Conservation (phyloP, 2,113 vertebrate species). For the Alethe diademata region DNA sequence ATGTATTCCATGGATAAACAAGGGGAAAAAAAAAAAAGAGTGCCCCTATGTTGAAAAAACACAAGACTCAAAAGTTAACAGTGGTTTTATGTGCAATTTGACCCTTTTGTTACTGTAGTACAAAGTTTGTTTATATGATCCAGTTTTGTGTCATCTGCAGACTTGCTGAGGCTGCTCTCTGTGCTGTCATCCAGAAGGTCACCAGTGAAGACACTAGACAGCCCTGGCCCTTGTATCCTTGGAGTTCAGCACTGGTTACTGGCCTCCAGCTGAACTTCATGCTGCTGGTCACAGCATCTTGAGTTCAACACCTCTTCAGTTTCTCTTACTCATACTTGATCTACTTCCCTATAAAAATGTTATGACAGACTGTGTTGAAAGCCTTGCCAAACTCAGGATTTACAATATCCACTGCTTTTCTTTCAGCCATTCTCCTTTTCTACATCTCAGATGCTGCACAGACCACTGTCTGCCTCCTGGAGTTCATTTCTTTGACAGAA, state of each 20-base stretch:
- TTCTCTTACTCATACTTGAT: neutral
- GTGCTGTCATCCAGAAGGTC: neutral
- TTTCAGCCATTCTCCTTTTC: neutral
- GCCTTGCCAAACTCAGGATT: neutral
- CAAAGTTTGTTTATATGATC: neutral
- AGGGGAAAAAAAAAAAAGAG: neutral
- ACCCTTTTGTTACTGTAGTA: neutral
- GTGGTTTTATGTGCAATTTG: neutral
- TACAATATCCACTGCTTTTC: neutral
- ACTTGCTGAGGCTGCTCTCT: neutral
- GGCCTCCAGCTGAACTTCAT: neutral
- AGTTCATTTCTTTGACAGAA: neutral
- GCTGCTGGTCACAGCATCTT: neutral
- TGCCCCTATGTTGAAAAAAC: neutral
- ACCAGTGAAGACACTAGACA: neutral
- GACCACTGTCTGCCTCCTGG: neutral
- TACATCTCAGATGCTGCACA: neutral
- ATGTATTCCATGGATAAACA: neutral
- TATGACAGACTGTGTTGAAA: neutral
- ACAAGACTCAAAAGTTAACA: neutral
- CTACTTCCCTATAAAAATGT: neutral
- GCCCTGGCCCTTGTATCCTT: neutral
- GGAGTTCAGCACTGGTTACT: neutral
- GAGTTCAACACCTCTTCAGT: neutral
- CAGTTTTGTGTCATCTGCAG: neutral